phyloP scores from a whole-genome alignment of 2,113 vertebrate genomes.

The Clinocottus analis region DNA sequence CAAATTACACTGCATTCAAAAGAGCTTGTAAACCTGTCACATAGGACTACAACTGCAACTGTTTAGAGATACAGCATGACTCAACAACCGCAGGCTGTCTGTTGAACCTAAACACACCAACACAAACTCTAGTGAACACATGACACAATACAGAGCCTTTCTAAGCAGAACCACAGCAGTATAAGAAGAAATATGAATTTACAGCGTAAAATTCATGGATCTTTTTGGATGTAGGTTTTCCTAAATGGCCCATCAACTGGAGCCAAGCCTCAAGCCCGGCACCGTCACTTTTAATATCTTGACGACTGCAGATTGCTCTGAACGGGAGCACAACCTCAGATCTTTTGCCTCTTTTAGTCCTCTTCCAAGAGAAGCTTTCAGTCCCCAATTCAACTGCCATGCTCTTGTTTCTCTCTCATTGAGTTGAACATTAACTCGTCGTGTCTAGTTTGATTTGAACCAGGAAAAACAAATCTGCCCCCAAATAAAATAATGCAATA shows the following conservation, averaged over 20 bases:
- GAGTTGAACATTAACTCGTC: neutral
- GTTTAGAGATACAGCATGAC: neutral
- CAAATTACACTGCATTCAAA: neutral
- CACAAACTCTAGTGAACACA: neutral
- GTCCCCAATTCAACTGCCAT: neutral
- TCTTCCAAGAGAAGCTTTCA: neutral
- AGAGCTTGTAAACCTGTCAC: neutral
- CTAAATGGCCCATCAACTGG: too few relatives aligned
- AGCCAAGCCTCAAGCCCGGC: too few relatives aligned
- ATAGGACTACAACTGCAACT: neutral
- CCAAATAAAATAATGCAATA: neutral
- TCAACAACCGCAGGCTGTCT: too few relatives aligned
- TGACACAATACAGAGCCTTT: neutral
- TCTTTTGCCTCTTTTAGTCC: slow-evolving; percentile 15
- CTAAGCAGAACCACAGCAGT: neutral
- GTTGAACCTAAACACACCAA: neutral
- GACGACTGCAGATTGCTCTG: neutral
- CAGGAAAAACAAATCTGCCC: neutral
- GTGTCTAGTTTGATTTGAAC: neutral
- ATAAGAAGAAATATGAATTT: neutral
- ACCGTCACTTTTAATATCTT: too few relatives aligned
- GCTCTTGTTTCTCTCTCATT: slow-evolving; percentile 1
- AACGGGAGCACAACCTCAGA: slow-evolving; percentile 19
- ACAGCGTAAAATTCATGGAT: neutral
- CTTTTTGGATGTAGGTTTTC: neutral